These are phyloP conservation scores for Lasioglossum albipes DNA, from an alignment of 1,140 invertebrate species.

Conservation along the genomic window DNA sequence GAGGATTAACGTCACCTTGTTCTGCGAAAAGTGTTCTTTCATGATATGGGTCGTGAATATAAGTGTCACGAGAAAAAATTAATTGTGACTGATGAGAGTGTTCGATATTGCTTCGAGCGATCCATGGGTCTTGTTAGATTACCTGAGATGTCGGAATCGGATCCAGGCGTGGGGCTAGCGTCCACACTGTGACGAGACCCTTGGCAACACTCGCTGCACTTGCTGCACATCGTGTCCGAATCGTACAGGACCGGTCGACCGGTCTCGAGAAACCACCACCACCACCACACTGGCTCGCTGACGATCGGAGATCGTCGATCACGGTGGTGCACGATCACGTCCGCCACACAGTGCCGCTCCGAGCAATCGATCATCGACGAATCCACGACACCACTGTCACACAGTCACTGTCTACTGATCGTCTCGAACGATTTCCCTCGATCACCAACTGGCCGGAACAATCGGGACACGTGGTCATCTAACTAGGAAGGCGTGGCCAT, in stretches of 20 bases:
- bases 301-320: slow-evolving; percentile 10
- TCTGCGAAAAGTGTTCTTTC: too few relatives aligned
- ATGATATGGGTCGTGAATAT: too few relatives aligned
- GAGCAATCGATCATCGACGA: slow-evolving; percentile 35
- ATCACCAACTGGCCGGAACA: not conserved
- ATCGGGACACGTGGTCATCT: too few relatives aligned
- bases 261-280: not conserved
- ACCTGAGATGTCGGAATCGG: slow-evolving; percentile 76
- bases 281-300: not conserved
- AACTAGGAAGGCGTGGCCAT: too few relatives aligned
- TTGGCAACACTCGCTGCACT: slow-evolving; percentile 79
- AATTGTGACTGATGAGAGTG: too few relatives aligned
- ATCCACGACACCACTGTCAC: not conserved
- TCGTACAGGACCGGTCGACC: not conserved
- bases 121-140: slow-evolving; percentile 36
- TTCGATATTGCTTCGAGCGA: too few relatives aligned
- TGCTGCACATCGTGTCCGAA: slow-evolving; percentile 76
- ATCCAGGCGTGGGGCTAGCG: slow-evolving; percentile 75
- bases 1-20: too few relatives aligned
- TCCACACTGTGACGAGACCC: slow-evolving; percentile 76
- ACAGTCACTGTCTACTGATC: not conserved
- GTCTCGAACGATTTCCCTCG: not conserved
- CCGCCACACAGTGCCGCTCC: slow-evolving; percentile 20
- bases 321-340: not conserved
- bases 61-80: too few relatives aligned